Evolutionary conservation across 2,113 vertebrate species (phyloP).

Genomic region (Furnarius figulus): DNA sequence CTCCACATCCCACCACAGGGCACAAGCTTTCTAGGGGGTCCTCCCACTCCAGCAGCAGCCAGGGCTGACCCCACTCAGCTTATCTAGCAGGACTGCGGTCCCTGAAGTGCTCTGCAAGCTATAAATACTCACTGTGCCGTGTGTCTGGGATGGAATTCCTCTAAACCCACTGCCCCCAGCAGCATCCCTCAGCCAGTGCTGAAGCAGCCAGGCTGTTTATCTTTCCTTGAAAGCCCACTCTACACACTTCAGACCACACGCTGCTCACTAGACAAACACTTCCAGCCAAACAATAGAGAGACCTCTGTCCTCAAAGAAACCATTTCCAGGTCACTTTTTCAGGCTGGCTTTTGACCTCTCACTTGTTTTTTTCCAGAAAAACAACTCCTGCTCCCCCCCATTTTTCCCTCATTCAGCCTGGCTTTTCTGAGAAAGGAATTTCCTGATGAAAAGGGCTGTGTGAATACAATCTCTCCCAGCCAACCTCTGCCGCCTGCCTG

Average conservation of each 20-base stretch:
- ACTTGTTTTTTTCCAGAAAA: conserved; percentile 75
- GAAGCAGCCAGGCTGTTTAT: conserved; percentile 5
- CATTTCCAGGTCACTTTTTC: conserved; percentile 69
- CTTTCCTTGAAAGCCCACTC: conserved; percentile 76
- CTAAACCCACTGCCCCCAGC: conserved; percentile 15
- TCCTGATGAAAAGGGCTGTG: conserved; percentile 60
- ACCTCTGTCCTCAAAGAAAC: conserved; percentile 69
- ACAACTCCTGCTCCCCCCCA: conserved; percentile 60
- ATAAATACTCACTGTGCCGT: conserved; percentile 30
- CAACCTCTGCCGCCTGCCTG: conserved; percentile 46
- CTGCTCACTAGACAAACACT: conserved; percentile 41
- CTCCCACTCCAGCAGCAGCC: neutral
- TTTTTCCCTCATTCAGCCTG: conserved; percentile 31
- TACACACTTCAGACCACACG: conserved; percentile 53
- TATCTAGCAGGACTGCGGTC: neutral
- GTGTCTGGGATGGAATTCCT: neutral
- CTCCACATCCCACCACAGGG: conserved; percentile 9
- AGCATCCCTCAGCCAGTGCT: conserved; percentile 1
- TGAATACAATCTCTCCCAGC: conserved; percentile 51
- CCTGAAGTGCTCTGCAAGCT: neutral
- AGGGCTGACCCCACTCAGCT: conserved; percentile 24
- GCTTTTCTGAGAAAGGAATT: conserved; percentile 77
- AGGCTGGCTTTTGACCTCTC: conserved; percentile 63
- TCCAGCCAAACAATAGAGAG: conserved; percentile 65
- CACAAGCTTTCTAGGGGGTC: neutral